Conservation (phyloP, 1,140 invertebrate species). For the Thalassaphorura encarpata region DNA sequence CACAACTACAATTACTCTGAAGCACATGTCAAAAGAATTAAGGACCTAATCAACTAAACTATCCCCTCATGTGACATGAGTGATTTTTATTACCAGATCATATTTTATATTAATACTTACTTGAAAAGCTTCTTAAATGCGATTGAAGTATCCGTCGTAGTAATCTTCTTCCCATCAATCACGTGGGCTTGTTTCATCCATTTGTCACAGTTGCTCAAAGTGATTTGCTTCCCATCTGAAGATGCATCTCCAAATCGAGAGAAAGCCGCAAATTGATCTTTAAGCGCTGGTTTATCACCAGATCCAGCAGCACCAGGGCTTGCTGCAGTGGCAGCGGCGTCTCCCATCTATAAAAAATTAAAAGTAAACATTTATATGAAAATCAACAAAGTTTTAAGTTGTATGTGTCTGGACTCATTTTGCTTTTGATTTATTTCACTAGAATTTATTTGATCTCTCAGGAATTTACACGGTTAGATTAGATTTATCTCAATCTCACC, state of each 20-base stretch:
- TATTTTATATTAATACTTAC: slow-evolving; percentile 43
- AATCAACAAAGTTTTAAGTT: not conserved
- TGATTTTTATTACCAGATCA: no score
- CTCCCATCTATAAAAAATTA: slow-evolving; percentile 27
- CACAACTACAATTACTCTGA: no score
- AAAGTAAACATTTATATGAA: not conserved
- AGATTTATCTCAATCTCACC: no score
- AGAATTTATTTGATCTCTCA: no score
- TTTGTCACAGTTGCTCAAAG: slow-evolving; percentile 60
- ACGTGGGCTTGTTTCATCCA: slow-evolving; percentile 92
- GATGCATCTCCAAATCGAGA: slow-evolving; percentile 80
- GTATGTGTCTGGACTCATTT: not conserved
- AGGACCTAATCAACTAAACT: no score
- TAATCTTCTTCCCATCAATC: slow-evolving; percentile 79
- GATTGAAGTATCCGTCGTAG: slow-evolving; percentile 79
- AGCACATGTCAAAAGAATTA: no score
- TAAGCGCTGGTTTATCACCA: slow-evolving; percentile 33
- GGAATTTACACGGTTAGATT: no score
- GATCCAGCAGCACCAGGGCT: slow-evolving; percentile 14
- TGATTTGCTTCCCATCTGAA: slow-evolving; percentile 74
- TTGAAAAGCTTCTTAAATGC: slow-evolving; percentile 74
- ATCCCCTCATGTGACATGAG: no score
- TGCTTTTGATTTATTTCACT: not conserved
- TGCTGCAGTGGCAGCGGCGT: slow-evolving; percentile 12
- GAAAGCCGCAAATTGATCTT: slow-evolving; percentile 53